Evolutionary conservation across 1,140 invertebrate species (phyloP).

Genomic region (Cydia strobilella): DNA sequence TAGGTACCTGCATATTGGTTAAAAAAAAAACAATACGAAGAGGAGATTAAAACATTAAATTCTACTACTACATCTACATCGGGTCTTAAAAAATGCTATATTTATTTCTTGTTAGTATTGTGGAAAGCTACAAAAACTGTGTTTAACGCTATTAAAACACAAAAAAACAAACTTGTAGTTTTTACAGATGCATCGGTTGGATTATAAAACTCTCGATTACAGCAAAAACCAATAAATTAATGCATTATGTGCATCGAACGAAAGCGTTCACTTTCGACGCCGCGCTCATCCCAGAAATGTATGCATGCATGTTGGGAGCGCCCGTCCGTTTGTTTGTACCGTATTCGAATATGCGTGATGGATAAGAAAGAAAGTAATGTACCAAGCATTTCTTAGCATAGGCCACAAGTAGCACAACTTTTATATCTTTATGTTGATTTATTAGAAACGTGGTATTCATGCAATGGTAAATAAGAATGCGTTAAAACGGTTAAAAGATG

Average conservation of each 20-base stretch:
- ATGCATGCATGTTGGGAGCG: slow-evolving; percentile 34
- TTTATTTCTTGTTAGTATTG: background rate
- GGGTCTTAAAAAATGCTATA: background rate
- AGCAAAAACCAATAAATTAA: background rate
- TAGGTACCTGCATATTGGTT: background rate
- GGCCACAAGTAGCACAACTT: too few relatives aligned
- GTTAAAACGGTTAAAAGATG: too few relatives aligned
- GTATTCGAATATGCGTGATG: too few relatives aligned
- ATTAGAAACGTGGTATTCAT: too few relatives aligned
- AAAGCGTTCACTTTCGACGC: slow-evolving; percentile 42
- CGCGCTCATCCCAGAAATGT: slow-evolving; percentile 33
- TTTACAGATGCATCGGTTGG: background rate
- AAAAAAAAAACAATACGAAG: background rate
- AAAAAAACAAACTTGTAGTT: background rate
- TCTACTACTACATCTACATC: background rate
- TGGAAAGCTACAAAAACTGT: background rate
- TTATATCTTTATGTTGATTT: too few relatives aligned
- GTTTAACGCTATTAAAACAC: background rate
- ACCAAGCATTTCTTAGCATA: too few relatives aligned
- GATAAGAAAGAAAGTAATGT: too few relatives aligned
- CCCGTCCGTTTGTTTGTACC: too few relatives aligned
- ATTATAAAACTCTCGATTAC: slow-evolving; percentile 18
- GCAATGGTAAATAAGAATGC: too few relatives aligned
- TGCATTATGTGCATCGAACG: background rate
- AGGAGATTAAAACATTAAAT: background rate